A percentile compares a stretch with the other conserved stretches of the same genome.
Evolutionary conservation across 1,140 invertebrate species (phyloP).

Genomic region (Lethrus apterus): DNA sequence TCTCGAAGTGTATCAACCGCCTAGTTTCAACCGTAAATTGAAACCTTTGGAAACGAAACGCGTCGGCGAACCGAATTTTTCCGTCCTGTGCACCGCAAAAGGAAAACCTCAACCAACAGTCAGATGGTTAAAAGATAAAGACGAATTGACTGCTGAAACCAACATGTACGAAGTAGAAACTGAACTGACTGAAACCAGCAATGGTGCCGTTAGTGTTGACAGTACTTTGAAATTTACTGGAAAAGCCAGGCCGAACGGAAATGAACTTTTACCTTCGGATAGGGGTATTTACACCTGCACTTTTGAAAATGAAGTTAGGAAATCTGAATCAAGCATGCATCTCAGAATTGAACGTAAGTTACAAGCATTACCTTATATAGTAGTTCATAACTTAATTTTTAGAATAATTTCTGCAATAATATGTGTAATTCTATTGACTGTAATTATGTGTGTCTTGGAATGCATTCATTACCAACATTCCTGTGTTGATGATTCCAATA

Average conservation of each 20-base stretch:
- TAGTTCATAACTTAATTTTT: no score
- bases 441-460: no score
- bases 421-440: no score
- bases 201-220: slow-evolving; percentile 73
- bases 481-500: no score
- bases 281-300: slow-evolving; percentile 80
- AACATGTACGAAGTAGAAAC: slow-evolving; percentile 75
- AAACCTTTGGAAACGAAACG: slow-evolving; percentile 72
- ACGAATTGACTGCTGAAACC: slow-evolving; percentile 64
- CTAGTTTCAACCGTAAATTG: slow-evolving; percentile 73
- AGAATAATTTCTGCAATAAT: no score
- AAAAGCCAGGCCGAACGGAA: slow-evolving; percentile 61
- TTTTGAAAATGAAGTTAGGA: slow-evolving; percentile 84
- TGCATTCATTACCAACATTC: no score
- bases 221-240: slow-evolving; percentile 76
- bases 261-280: slow-evolving; percentile 73
- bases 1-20: slow-evolving; percentile 79
- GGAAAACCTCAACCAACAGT: slow-evolving; percentile 80
- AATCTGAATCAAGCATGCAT: slow-evolving; percentile 79
- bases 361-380: no score
- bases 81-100: slow-evolving; percentile 72
- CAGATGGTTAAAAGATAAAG: slow-evolving; percentile 79
- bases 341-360: slow-evolving; percentile 82
- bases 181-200: slow-evolving; percentile 62
- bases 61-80: slow-evolving; percentile 74